Conservation (phyloP, 1,140 invertebrate species). For the Drosophila bipectinata region DNA sequence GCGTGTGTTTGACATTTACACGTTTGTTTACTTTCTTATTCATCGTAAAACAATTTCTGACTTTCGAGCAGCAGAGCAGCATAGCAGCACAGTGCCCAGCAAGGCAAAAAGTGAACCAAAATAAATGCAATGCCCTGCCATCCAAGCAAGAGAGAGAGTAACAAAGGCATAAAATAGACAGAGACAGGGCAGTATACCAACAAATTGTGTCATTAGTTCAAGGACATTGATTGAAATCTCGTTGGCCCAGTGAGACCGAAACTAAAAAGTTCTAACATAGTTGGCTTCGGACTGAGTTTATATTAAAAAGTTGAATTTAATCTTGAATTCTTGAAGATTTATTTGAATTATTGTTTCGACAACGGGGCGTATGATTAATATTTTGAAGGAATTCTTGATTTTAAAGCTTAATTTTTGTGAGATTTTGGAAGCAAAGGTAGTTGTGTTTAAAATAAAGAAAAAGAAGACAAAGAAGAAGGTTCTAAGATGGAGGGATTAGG, state of each 20-base stretch:
- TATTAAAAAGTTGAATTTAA: no score
- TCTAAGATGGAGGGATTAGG: no score
- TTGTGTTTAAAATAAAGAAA: no score
- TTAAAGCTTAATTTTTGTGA: no score
- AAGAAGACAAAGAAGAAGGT: no score
- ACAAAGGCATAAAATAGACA: not conserved
- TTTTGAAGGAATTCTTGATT: no score
- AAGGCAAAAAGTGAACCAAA: conserved; percentile 4
- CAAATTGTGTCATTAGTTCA: conserved; percentile 70
- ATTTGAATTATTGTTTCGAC: no score
- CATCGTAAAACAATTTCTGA: conserved; percentile 62
- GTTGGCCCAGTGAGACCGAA: conserved; percentile 42
- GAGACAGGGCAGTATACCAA: conserved; percentile 17
- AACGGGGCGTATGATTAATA: no score
- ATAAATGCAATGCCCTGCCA: conserved; percentile 23
- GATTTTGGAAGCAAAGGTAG: no score
- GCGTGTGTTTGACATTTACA: conserved; percentile 45
- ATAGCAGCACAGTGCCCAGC: not conserved
- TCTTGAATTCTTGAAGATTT: no score
- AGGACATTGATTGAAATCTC: conserved; percentile 68
- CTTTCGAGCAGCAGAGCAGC: conserved; percentile 15
- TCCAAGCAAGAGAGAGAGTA: not conserved
- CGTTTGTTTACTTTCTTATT: conserved; percentile 61
- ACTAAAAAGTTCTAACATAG: conserved; percentile 16
- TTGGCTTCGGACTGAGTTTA: not conserved